Evolutionary conservation across 1,140 invertebrate genomes (phyloP), one percentile per base, ranked within the genome.

Genomic region (Diachasmimorpha longicaudata): DNA sequence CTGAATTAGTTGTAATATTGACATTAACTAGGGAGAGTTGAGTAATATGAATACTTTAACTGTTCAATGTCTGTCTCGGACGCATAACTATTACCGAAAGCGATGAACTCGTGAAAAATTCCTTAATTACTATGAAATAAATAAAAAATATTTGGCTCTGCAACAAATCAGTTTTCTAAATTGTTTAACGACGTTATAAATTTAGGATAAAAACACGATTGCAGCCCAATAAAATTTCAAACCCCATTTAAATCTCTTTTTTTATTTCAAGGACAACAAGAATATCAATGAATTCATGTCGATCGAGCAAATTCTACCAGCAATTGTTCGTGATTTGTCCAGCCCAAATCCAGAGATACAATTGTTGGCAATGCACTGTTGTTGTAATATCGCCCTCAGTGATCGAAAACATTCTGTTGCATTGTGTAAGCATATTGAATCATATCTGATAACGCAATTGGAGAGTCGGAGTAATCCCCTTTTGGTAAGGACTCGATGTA

Each of bases 351-450:
- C 83, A n/a, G 78, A 73, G 31, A 66, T 85, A 9, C 85, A 89
- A 71, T 76, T 89, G 16, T 71, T 76, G 23, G 86, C 88, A 55
- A 84, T 82, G 0, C 84, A 82, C 79, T 89, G 88, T 71, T 87
- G 85, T 74, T 89, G 89, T 74, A 90, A 90, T 73, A 82, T 90
- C 71, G 78, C 88, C 21, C 81, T 89, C 0, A 87, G 86, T 39
- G 86, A 88, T 81, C 11, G 75, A 2, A 88, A 85, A 78, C 81
- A 83, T n/a, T 89, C 87, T 36, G 75, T 76, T 31, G 36, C 78
- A 19, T 37, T 89, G 5, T 81, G 82, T 0, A 89, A 89, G 84
- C 80, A 76, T 69, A 77, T 83, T 21, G 79, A 80, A 10, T 82
- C 88, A 0, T 88, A 89, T 77, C 72, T 90, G 3, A 42, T 87